Base-by-base conservation (phyloP, 2,888 invertebrate genomes). In the Pterostichus niger region DNA sequence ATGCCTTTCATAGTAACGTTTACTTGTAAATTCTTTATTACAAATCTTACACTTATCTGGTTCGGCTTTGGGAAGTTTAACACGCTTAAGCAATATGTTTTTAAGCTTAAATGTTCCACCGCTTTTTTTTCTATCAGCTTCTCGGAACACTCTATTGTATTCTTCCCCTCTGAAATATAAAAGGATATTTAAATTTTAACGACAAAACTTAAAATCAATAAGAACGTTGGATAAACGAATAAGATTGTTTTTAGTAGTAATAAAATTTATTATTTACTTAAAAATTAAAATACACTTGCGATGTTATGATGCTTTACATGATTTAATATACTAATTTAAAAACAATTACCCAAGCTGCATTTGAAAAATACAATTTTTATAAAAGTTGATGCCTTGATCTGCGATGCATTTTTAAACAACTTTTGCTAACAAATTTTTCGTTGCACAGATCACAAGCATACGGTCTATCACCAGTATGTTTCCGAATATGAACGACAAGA, bases 361-460 rank as follows among this genome's bases (percentile, higher is more conserved):
- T 24, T 24, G 3, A 24, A 24, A 24, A 40, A 49, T 49, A 9
- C 5, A 49, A 24, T 0, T 10, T 33, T 35, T 56, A 77, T 35
- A 77, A 40, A 5, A 77, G 10, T 56, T 77, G 77, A 80, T 80
- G 80, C 33, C 52, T 71, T 10, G 61, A 71, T 82, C 84, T 85
- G 33, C 84, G 78, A 84, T 89, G 89, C 10, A 85, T 85, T 64
- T 85, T 88, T 46, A 88, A 84, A 40, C 86, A 84, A 5, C 86
- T 85, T 61, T 86, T 87, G 0, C 87, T 87, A 10, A 86, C 86
- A 83, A 87, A 89, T n/a, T 85, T 86, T 46, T 86, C 88, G 5
- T 78, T 77, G 84, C 84, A 84, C 15, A 73, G 15, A n/a, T 78
- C 56, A 52, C 84, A 84, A 10, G 13, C 68, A 46, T 77, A 85